Conservation (phyloP, 2,888 invertebrate genomes). For the Drosophila barbarae region DNA sequence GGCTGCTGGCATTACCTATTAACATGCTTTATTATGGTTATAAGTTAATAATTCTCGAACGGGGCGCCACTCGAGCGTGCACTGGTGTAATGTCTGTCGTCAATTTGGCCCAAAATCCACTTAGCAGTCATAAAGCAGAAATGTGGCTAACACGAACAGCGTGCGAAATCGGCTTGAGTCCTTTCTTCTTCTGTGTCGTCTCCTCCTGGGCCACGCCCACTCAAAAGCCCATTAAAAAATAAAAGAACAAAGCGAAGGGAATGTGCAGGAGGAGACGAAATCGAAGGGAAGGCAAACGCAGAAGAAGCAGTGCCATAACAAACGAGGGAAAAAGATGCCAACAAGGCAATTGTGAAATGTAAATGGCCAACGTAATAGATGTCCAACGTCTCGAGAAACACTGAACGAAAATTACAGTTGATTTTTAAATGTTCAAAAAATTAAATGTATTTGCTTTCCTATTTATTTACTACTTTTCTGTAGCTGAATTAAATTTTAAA, state of each 20-base stretch:
- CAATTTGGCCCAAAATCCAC: slow-evolving; percentile 37
- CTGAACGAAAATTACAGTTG: not conserved
- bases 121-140: slow-evolving; percentile 29
- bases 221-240: slow-evolving; percentile 39
- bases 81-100: slow-evolving; percentile 23
- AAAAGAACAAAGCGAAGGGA: slow-evolving; percentile 28
- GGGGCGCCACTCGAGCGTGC: slow-evolving; percentile 25
- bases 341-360: slow-evolving; percentile 73
- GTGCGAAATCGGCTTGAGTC: slow-evolving; percentile 33
- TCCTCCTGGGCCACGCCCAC: slow-evolving; percentile 30
- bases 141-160: slow-evolving; percentile 22
- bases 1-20: slow-evolving; percentile 10
- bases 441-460: not conserved
- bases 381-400: slow-evolving; percentile 50
- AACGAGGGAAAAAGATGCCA: slow-evolving; percentile 70
- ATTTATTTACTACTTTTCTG: not conserved
- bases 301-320: slow-evolving; percentile 61
- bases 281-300: slow-evolving; percentile 1
- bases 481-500: not conserved
- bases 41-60: slow-evolving; percentile 26
- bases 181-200: not conserved
- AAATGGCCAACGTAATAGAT: slow-evolving; percentile 68
- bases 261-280: slow-evolving; percentile 16
- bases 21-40: slow-evolving; percentile 20
- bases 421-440: too few species aligned